Base-by-base conservation (phyloP, 30 jellyfish, hydroid and myxozoan species). In the Euphysa ruthae region DNA sequence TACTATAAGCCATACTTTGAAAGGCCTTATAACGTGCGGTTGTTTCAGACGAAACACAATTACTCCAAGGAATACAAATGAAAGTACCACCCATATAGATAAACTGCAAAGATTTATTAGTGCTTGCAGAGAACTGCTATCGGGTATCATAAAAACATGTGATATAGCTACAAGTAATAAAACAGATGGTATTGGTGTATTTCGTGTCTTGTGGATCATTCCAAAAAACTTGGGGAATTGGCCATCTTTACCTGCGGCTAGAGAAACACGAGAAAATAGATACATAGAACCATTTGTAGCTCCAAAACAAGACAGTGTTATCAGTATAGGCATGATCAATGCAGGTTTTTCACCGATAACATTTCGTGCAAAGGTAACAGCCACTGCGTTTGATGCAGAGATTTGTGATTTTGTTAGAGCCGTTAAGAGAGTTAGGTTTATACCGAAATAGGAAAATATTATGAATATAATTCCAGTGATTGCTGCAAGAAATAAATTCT, bases 221-320 rank as follows among this genome's bases (percentile, higher is more conserved):
- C 77, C 64, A 22, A 81, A 55, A 1, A 64, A 32, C 38, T 49
- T 65, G 3, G 94, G 94, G 77, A 81, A 38, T 52, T 81, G 94
- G 10, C 94, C 94, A 29, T 70, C 86, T 4, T 80, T 73, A 26
- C 76, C 89, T 13, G 94, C 94, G 6, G 94, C 89, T 0, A 81
- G 73, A 14, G 80, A 55, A 64, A 73, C 24, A 18, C 94, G 34
- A 15, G 83, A 74, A 49, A 81, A 81, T 3, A 89, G 63, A 56
- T 71, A 81, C 7, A 81, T 73, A 1, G 94, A 35, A 4, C 84
- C 84, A 49, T 70, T 66, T 12, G 83, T 77, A 1, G 94, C 90
- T 22, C 94, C 94, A 38, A 34, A 64, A 35, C 90, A 81, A 0
- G 94, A 81, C 28, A 70, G 58, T 4, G 90, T 89, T 7, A 81